phyloP scores from a whole-genome alignment of 2,888 invertebrate genomes.

The Yponomeuta cagnagella region DNA sequence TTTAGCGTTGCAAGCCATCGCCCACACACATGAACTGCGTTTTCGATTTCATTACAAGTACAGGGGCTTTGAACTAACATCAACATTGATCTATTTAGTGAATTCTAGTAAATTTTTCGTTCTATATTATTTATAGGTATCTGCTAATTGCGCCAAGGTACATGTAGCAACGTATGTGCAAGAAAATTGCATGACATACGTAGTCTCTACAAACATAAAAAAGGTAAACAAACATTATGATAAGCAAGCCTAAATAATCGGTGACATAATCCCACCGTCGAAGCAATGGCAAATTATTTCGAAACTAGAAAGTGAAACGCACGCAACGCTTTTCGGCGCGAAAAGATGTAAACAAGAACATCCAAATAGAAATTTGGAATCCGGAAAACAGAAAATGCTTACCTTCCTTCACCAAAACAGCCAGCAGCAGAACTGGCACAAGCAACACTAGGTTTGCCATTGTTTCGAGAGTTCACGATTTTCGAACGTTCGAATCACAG shows the following conservation, averaged over 20 bases:
- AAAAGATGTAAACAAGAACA: not conserved
- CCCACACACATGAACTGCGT: not conserved
- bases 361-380: not conserved
- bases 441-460: conserved; percentile 57
- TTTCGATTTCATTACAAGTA: not conserved
- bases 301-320: not conserved
- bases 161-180: not conserved
- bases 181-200: not conserved
- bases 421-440: conserved; percentile 58
- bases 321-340: conserved; percentile 11
- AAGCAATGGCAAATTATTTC: not conserved
- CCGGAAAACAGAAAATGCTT: conserved; percentile 27
- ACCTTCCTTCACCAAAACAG: conserved; percentile 57
- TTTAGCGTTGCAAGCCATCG: not conserved
- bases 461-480: conserved; percentile 32
- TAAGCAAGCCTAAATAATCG: not conserved
- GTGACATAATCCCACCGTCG: not conserved
- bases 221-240: not conserved
- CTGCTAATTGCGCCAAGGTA: not conserved
- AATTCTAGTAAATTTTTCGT: not conserved
- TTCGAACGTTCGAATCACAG: conserved; percentile 10
- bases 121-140: not conserved
- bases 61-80: not conserved
- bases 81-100: not conserved
- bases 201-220: not conserved